Conservation (phyloP, 1,140 invertebrate species). For the Drosophila elegans region DNA sequence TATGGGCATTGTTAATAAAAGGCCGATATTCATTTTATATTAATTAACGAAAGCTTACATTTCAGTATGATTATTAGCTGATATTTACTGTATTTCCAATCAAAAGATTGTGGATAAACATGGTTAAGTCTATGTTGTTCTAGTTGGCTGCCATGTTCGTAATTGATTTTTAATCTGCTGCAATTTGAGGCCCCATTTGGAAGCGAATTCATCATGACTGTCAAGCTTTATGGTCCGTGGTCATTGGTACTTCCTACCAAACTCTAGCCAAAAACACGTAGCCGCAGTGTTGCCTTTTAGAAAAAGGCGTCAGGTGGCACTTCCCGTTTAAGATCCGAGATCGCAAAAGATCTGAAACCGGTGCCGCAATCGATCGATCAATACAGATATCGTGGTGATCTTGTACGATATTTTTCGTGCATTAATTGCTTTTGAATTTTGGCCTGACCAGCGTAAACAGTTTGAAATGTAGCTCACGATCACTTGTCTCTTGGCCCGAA, state of each 20-base stretch:
- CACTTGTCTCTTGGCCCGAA: constrained; percentile 41
- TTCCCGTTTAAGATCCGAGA: constrained; percentile 32
- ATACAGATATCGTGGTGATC: constrained; percentile 46
- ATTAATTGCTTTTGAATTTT: constrained; percentile 66
- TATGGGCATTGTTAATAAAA: no score
- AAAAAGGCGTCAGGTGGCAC: constrained; percentile 23
- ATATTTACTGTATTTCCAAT: not conserved
- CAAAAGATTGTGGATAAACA: not conserved
- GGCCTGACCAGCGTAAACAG: constrained; percentile 19
- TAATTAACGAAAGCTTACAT: no score
- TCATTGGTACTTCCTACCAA: constrained; percentile 17
- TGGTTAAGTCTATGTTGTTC: not conserved
- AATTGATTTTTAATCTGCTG: constrained; percentile 30
- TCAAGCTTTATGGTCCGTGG: constrained; percentile 6
- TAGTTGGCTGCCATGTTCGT: constrained; percentile 1
- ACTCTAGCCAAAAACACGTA: constrained; percentile 16
- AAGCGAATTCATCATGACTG: constrained; percentile 13
- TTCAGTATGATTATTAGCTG: no score
- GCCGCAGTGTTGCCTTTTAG: constrained; percentile 18
- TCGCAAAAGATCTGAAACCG: constrained; percentile 42
- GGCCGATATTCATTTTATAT: no score
- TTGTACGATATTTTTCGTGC: constrained; percentile 70
- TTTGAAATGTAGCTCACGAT: constrained; percentile 74
- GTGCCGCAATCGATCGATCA: constrained; percentile 45
- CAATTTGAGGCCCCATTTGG: constrained; percentile 24